These are phyloP conservation scores for Dissostichus mawsoni DNA, from an alignment of 2,113 vertebrate species.

Conservation along the genomic window DNA sequence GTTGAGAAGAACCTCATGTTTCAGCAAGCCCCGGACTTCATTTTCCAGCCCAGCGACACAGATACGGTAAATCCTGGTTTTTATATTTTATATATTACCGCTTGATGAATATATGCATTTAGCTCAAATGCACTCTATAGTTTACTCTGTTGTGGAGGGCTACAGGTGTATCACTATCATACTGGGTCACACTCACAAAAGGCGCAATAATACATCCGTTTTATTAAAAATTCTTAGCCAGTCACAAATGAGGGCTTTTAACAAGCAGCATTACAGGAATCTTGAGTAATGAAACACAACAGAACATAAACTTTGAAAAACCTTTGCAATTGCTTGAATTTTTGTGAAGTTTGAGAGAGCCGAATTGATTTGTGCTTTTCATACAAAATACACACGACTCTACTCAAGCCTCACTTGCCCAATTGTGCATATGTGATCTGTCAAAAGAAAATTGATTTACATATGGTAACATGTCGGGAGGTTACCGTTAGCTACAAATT, in stretches of 20 bases:
- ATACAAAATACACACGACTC: too few species aligned
- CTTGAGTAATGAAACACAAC: too few species aligned
- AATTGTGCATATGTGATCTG: too few species aligned
- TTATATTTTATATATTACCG: neutral
- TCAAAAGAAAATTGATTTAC: too few species aligned
- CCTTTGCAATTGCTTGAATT: too few species aligned
- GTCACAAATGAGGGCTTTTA: neutral
- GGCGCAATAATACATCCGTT: too few species aligned
- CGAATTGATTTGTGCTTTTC: too few species aligned
- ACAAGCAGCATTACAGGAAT: neutral
- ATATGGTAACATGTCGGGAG: too few species aligned
- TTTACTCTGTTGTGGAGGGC: neutral
- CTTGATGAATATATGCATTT: neutral
- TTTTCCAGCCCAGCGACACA: conserved; percentile 91
- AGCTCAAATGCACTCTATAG: neutral
- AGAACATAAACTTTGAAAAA: too few species aligned
- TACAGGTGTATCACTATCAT: neutral
- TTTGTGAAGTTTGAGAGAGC: too few species aligned
- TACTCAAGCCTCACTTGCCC: too few species aligned
- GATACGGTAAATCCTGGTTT: conserved; percentile 87
- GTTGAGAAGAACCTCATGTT: conserved; percentile 91
- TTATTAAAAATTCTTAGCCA: neutral
- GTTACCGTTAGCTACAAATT: too few species aligned
- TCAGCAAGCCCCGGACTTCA: conserved; percentile 88
- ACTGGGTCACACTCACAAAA: neutral